Evolutionary conservation across 2,113 vertebrate species (phyloP).

Genomic region (Prietella phreatophila): DNA sequence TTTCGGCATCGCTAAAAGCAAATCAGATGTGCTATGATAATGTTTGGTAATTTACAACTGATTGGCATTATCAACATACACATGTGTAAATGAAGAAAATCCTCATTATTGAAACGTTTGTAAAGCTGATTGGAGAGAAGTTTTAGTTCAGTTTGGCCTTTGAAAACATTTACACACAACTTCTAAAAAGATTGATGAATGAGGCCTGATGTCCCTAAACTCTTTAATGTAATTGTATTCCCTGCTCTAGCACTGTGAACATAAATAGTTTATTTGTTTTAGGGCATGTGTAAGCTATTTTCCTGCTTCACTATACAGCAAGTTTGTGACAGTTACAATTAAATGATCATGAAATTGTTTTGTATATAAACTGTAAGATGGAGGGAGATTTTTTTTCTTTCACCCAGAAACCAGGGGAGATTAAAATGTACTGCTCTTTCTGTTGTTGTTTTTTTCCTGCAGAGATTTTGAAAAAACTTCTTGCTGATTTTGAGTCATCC

Average conservation of each 20-base stretch:
- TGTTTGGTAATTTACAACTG: not conserved
- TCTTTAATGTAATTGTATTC: not conserved
- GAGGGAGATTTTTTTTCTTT: not conserved
- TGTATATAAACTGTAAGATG: not conserved
- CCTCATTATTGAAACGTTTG: not conserved
- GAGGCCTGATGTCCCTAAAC: not conserved
- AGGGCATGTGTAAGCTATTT: too few species aligned
- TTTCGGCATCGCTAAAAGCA: not conserved
- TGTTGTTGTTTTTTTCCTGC: not conserved
- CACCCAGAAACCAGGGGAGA: not conserved
- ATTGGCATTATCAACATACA: not conserved
- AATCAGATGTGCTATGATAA: not conserved
- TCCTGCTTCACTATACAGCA: too few species aligned
- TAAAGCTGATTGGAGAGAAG: not conserved
- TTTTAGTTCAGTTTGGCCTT: not conserved
- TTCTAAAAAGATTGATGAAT: not conserved
- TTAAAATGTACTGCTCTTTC: not conserved
- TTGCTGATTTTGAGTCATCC: slow-evolving; percentile 71
- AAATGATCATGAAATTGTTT: not conserved
- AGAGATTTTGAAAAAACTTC: slow-evolving; percentile 73
- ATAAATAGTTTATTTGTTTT: not conserved
- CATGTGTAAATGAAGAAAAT: not conserved
- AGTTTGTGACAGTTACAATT: not conserved
- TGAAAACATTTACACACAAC: not conserved
- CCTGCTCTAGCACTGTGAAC: not conserved